Evolutionary conservation across 1,140 invertebrate genomes (phyloP).

Genomic region (Anagrus nilaparvatae): DNA sequence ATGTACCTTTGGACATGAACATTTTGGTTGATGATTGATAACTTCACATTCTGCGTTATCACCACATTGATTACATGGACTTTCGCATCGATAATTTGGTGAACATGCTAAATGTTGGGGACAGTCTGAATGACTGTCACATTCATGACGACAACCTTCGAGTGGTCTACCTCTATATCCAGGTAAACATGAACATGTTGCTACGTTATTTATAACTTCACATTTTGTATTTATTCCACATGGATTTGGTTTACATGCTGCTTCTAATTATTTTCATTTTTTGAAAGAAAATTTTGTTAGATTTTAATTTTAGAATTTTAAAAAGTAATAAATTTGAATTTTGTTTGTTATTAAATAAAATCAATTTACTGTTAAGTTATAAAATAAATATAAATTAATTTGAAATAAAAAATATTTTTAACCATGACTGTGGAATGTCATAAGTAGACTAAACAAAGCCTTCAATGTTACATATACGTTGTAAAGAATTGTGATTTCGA

Average conservation of each 20-base stretch:
- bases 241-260: conserved; percentile 66
- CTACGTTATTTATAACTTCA: conserved; percentile 60
- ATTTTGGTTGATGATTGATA: conserved; percentile 64
- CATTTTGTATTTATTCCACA: conserved; percentile 73
- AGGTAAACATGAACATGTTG: conserved; percentile 64
- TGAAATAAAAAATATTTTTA: too few relatives aligned
- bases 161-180: conserved; percentile 66
- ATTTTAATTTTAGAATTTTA: too few relatives aligned
- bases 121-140: conserved; percentile 67
- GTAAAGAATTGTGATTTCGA: too few relatives aligned
- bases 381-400: too few relatives aligned
- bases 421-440: too few relatives aligned
- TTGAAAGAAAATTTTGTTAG: too few relatives aligned
- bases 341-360: too few relatives aligned
- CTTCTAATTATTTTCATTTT: too few relatives aligned
- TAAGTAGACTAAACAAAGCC: too few relatives aligned
- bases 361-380: too few relatives aligned
- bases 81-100: conserved; percentile 63
- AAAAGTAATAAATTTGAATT: too few relatives aligned
- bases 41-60: conserved; percentile 69
- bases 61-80: conserved; percentile 66
- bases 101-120: conserved; percentile 55
- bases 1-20: conserved; percentile 67
- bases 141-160: conserved; percentile 64
- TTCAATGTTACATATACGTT: too few relatives aligned